These are phyloP conservation scores for Glyphotaelius pellucidus DNA, from an alignment of 2,888 invertebrate species.

Conservation along the genomic window DNA sequence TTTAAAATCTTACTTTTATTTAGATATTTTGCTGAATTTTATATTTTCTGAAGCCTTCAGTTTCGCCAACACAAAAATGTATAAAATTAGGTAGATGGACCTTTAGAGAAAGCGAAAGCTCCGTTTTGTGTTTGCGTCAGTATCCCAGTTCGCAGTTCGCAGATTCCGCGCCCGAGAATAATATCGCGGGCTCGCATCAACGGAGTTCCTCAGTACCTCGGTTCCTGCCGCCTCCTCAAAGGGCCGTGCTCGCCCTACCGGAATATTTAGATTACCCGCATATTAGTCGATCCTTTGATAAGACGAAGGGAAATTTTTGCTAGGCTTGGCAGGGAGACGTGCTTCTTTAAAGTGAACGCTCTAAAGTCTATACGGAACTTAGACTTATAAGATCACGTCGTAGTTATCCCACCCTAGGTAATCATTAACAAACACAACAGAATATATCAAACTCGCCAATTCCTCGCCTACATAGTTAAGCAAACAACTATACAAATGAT, in stretches of 20 bases:
- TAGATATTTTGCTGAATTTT: background rate
- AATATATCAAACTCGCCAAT: too few relatives aligned
- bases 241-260: constrained; percentile 40
- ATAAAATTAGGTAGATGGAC: background rate
- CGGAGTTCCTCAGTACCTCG: background rate
- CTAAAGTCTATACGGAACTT: background rate
- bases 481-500: too few relatives aligned
- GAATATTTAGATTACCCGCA: constrained; percentile 47
- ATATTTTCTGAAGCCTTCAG: background rate
- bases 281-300: constrained; percentile 47
- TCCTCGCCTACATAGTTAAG: too few relatives aligned
- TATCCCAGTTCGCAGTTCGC: background rate
- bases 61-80: background rate
- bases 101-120: background rate
- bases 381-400: background rate
- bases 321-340: background rate
- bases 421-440: background rate
- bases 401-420: background rate
- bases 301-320: constrained; percentile 23
- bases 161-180: constrained; percentile 13
- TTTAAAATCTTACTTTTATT: background rate
- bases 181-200: background rate
- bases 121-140: background rate
- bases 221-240: constrained; percentile 33
- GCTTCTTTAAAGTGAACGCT: background rate